Base-by-base conservation (phyloP, 1,140 invertebrate genomes). In the Drosophila azteca region DNA sequence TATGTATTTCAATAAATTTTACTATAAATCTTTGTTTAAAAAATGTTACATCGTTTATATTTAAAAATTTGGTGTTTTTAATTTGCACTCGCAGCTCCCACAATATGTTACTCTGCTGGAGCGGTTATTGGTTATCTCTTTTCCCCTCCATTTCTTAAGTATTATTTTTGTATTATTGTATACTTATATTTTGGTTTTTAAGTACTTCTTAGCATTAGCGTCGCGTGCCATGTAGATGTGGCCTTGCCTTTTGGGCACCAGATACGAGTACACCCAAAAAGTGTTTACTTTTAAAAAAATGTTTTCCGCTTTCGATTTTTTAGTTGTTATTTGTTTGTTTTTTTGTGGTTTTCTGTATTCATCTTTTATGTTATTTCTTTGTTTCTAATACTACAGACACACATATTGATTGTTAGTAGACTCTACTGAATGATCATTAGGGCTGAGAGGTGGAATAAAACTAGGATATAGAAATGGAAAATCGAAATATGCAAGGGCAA, bases 11-110 rank as follows among this genome's bases (percentile, higher is more conserved):
- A 58, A 79, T 88, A 81, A 88, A 87, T 90, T 90, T 88, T 76
- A 88, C 88, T 90, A 89, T 90, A 85, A 90, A 80, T 84, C 77
- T 80, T 76, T 82, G 60, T 74, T 81, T 81, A 77, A 85, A 90
- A 87, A 90, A 81, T 67, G 51, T 67, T 84, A 80, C 60, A 78
- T 79, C 67, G 43, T 75, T 75, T 63, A 59, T 64, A 53, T 66
- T 77, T 75, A 85, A 87, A 79, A 88, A 68, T 72, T 87, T 87
- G 83, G 83, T 87, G 78, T 87, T 87, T 85, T 84, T 72, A 73
- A 72, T 75, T 89, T 84, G 73, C 66, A 48, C 62, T 58, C 55
- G 76, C 66, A 75, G 78, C 71, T 71, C 24, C 44, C 51, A 48
- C 35, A 13, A 39, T 3, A 39, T 39, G 11, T 39, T 39, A 11